Percentiles rank a stretch among this genome's conserved stretches.
These are phyloP conservation scores for Monomorium pharaonis DNA, from an alignment of 1,140 invertebrate genomes.

Conservation along the genomic window DNA sequence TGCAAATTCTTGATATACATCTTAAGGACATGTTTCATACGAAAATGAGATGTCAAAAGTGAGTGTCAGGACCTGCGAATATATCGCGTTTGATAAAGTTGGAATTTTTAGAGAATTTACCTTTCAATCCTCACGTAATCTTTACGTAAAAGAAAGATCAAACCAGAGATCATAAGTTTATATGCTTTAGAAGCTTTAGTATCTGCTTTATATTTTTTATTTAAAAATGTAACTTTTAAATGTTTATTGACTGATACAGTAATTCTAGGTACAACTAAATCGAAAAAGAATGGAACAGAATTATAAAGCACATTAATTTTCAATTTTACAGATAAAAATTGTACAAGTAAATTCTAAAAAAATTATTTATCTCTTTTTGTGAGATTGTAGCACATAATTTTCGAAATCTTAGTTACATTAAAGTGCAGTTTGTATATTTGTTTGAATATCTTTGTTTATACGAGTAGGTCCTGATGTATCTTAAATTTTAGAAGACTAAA, in stretches of 20 bases:
- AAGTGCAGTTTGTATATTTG: background rate
- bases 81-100: background rate
- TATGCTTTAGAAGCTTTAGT: too few relatives aligned
- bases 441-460: background rate
- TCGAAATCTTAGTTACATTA: background rate
- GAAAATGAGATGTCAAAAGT: background rate
- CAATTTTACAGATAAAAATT: background rate
- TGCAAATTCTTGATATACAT: conserved; percentile 34
- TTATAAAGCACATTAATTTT: background rate
- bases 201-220: too few relatives aligned
- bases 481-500: conserved; percentile 26
- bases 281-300: background rate
- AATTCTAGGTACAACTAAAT: background rate
- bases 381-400: background rate
- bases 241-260: too few relatives aligned
- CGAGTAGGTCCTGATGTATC: conserved; percentile 19
- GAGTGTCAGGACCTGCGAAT: conserved; percentile 22
- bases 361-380: background rate
- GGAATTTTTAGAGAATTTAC: background rate
- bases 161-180: too few relatives aligned
- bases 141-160: too few relatives aligned
- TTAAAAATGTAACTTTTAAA: too few relatives aligned
- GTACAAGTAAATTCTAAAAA: background rate
- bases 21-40: background rate
- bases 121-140: background rate